Evolutionary conservation across 2,797 vertebrate species (phyloP).

Genomic region (Australoheros facetus): DNA sequence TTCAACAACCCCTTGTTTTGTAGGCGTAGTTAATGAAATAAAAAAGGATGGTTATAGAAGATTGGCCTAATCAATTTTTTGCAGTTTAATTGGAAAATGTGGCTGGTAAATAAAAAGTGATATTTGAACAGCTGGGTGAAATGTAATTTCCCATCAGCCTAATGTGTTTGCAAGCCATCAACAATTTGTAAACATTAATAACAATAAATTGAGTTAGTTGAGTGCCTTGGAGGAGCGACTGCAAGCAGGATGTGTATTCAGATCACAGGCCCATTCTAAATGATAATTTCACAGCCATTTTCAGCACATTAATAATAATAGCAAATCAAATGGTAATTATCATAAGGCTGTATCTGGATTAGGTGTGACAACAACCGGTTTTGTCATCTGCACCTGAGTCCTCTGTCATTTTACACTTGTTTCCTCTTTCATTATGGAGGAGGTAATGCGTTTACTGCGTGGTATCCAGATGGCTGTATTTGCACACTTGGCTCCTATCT

Average conservation of each 20-base stretch:
- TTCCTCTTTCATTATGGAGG: slow-evolving; percentile 42
- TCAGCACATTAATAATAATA: slow-evolving; percentile 76
- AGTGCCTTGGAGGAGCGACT: slow-evolving; percentile 68
- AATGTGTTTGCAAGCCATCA: slow-evolving; percentile 79
- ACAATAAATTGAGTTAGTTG: slow-evolving; percentile 82
- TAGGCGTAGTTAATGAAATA: slow-evolving; percentile 49
- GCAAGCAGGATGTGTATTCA: slow-evolving; percentile 62
- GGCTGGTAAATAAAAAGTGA: slow-evolving; percentile 75
- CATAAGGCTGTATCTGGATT: slow-evolving; percentile 66
- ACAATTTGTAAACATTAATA: slow-evolving; percentile 83
- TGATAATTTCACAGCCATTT: slow-evolving; percentile 80
- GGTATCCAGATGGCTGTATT: slow-evolving; percentile 31
- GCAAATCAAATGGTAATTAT: slow-evolving; percentile 77
- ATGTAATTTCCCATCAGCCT: slow-evolving; percentile 80
- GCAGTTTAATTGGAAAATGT: slow-evolving; percentile 76
- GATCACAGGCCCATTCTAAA: slow-evolving; percentile 73
- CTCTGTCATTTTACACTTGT: slow-evolving; percentile 55
- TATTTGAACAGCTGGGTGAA: slow-evolving; percentile 79
- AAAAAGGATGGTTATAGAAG: slow-evolving; percentile 63
- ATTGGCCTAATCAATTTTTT: slow-evolving; percentile 72
- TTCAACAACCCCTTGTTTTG: slow-evolving; percentile 31
- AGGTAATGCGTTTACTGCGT: slow-evolving; percentile 47
- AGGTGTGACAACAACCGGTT: slow-evolving; percentile 64
- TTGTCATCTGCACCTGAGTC: slow-evolving; percentile 66
- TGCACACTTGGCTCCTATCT: slow-evolving; percentile 22